Conservation (phyloP, 2,888 invertebrate species). For the Lochmaea capreae region DNA sequence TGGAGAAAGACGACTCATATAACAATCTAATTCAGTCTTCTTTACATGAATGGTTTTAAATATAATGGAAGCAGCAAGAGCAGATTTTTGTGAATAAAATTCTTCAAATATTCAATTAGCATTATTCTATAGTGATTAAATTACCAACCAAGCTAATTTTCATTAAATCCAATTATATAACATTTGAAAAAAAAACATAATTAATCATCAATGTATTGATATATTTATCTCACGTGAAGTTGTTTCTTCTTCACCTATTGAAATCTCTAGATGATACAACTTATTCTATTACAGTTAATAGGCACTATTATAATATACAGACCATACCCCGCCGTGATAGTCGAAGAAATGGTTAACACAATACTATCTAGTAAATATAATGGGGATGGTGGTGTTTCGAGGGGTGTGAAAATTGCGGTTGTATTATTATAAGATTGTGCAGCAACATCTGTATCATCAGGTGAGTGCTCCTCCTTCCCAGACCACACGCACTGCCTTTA, state of each 20-base stretch:
- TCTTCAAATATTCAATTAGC: background rate
- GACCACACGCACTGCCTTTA: slow-evolving; percentile 63
- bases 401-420: slow-evolving; percentile 56
- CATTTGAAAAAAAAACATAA: background rate
- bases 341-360: slow-evolving; percentile 36
- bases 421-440: slow-evolving; percentile 39
- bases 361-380: slow-evolving; percentile 47
- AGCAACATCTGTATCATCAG: slow-evolving; percentile 60
- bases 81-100: no score
- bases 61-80: no score
- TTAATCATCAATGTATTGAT: background rate
- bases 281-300: slow-evolving; percentile 15
- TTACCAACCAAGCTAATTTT: background rate
- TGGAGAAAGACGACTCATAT: no score
- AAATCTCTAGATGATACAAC: background rate
- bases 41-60: no score
- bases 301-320: slow-evolving; percentile 4
- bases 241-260: background rate
- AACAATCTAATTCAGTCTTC: no score
- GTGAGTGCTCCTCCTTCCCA: slow-evolving; percentile 58
- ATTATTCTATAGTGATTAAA: background rate
- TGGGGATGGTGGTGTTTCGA: slow-evolving; percentile 44
- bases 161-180: background rate
- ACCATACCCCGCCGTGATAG: background rate
- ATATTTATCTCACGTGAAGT: slow-evolving; percentile 1